Base-by-base conservation (phyloP, 2,797 vertebrate species). In the Acestrorhynchus altus region DNA sequence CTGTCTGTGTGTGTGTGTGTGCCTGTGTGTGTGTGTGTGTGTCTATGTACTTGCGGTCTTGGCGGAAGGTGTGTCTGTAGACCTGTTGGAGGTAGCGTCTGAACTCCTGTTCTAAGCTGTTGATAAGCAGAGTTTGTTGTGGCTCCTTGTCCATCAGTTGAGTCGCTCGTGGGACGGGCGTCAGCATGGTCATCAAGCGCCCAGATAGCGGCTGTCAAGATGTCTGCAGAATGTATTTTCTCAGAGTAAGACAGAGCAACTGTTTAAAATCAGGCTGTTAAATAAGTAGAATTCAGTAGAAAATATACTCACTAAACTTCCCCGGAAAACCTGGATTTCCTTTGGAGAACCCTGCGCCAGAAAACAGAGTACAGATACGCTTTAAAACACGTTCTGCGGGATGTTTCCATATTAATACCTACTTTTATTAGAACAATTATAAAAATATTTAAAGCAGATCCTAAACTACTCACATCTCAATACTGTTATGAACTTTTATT, bases 101-200 rank as follows among this genome's bases (percentile, higher is more conserved):
- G 79, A 95, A 91, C 83, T 95, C 92, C 0, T 94, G 91, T 83
- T 95, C 94, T 84, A 95, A 88, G 12, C 92, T 91, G 84, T 86
- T 90, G 52, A 95, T 82, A 59, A 94, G 83, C 57, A 91, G 81
- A 15, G 85, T 72, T 9, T 94, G 91, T 28, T 72, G n/a, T 3
- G 91, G 90, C 63, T 94, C 94, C 51, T 85, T 91, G 73, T 93
- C 92, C 81, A 94, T 82, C 63, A 95, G 90, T 89, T 95, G 94
- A 8, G 91, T 67, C 1, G 94, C 93, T 6, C 94, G 90, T 1
- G 95, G 92, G 11, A 94, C 87, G 0, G 93, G 92, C 0, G 91
- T 90, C 84, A 95, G 77, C 86, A 90, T 86, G 40, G 91, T 86
- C 88, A 95, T 91, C 72, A 94, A n/a, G n/a, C n/a, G 74, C 10